Evolutionary conservation across 1,140 invertebrate genomes (phyloP).

Genomic region (Daktulosphaira vitifoliae): DNA sequence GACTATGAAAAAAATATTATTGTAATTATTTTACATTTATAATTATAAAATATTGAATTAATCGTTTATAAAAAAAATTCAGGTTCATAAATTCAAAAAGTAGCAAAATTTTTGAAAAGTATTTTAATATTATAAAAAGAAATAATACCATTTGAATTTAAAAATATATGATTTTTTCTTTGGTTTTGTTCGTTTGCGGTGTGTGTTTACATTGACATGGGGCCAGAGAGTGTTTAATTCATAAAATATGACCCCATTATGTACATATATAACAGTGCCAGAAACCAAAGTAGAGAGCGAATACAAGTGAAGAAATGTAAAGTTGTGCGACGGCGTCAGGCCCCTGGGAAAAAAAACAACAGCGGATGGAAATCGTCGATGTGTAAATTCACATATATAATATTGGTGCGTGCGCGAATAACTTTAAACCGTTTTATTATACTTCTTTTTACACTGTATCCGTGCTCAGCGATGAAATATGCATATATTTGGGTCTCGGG

Average conservation of each 20-base stretch:
- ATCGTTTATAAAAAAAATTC: too few species aligned
- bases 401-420: slow-evolving; percentile 11
- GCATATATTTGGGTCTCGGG: neutral
- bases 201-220: neutral
- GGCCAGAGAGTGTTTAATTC: slow-evolving; percentile 20
- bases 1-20: too few species aligned
- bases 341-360: slow-evolving; percentile 24
- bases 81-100: too few species aligned
- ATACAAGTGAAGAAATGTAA: too few species aligned
- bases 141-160: neutral
- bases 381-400: neutral
- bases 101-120: too few species aligned
- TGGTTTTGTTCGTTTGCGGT: neutral
- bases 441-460: neutral
- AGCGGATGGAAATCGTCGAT: neutral
- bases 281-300: too few species aligned
- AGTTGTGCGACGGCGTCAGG: neutral
- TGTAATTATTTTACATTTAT: too few species aligned
- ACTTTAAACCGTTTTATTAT: slow-evolving; percentile 28
- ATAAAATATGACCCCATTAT: neutral
- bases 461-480: slow-evolving; percentile 4
- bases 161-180: slow-evolving; percentile 7
- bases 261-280: too few species aligned
- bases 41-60: too few species aligned
- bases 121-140: too few species aligned